Evolutionary conservation across 2,888 invertebrate genomes (phyloP).

Genomic region (Caenorhabditis angaria): DNA sequence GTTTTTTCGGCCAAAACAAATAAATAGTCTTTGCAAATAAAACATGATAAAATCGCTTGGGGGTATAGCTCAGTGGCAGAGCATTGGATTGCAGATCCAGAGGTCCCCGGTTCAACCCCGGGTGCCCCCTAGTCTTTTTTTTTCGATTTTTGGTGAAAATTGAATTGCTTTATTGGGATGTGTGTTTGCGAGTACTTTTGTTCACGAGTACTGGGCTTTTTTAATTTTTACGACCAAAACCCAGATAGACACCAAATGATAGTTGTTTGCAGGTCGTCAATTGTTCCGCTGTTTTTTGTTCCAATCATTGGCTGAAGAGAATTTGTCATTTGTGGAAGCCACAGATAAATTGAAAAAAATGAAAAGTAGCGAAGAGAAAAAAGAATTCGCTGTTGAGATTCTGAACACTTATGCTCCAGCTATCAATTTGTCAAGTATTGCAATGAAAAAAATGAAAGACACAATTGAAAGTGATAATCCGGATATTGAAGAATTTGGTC

Average conservation of each 20-base stretch:
- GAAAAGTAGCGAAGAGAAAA: slow-evolving; percentile 63
- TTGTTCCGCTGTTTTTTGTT: slow-evolving; percentile 69
- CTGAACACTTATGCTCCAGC: slow-evolving; percentile 60
- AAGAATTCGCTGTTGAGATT: slow-evolving; percentile 59
- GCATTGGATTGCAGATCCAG: slow-evolving; percentile 71
- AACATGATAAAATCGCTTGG: too few relatives aligned
- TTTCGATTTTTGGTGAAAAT: too few relatives aligned
- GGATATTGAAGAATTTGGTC: slow-evolving; percentile 61
- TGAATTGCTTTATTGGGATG: too few relatives aligned
- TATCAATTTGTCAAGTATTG: slow-evolving; percentile 64
- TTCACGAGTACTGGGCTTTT: too few relatives aligned
- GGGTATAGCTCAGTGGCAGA: slow-evolving; percentile 64
- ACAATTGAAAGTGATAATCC: slow-evolving; percentile 59
- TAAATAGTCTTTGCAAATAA: too few relatives aligned
- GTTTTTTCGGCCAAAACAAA: too few relatives aligned
- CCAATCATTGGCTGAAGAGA: slow-evolving; percentile 70
- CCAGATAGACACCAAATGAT: too few relatives aligned
- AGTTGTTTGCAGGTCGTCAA: slow-evolving; percentile 58
- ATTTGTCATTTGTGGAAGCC: slow-evolving; percentile 67
- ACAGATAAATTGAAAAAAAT: slow-evolving; percentile 66
- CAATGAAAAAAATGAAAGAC: slow-evolving; percentile 62
- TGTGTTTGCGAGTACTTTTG: too few relatives aligned
- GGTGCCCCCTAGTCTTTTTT: slow-evolving; percentile 61
- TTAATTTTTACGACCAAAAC: too few relatives aligned
- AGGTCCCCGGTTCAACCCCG: slow-evolving; percentile 70